These are phyloP conservation scores for Nixonia krombeini DNA, from an alignment of 1,140 invertebrate genomes.

Conservation along the genomic window DNA sequence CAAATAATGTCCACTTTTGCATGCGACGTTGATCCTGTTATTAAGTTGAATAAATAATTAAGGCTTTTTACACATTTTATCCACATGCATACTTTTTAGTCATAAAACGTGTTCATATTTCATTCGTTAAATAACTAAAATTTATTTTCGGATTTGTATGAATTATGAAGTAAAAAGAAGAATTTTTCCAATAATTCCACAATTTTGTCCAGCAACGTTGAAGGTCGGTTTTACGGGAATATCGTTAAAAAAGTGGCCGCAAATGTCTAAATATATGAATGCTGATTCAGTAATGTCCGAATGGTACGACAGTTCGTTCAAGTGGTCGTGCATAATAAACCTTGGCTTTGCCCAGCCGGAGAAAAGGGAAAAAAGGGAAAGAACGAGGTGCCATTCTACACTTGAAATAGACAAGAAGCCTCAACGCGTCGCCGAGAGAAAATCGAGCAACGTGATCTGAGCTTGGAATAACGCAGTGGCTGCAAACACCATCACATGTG, in stretches of 20 bases:
- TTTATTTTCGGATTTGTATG: too few species aligned
- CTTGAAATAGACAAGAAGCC: slow-evolving; percentile 1
- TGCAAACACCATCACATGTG: slow-evolving; percentile 1
- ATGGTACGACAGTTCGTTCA: background rate
- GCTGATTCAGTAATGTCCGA: background rate
- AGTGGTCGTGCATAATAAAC: slow-evolving; percentile 5
- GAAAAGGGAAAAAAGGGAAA: background rate
- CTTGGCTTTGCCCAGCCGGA: slow-evolving; percentile 7
- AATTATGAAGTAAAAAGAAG: too few species aligned
- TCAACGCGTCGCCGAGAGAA: background rate
- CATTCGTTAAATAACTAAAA: too few species aligned
- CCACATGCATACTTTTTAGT: too few species aligned
- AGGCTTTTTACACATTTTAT: too few species aligned
- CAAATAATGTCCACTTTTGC: background rate
- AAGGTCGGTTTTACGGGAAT: too few species aligned
- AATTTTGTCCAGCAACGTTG: too few species aligned
- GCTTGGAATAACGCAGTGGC: slow-evolving; percentile 1
- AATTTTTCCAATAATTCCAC: too few species aligned
- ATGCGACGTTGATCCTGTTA: background rate
- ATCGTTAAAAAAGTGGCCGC: background rate
- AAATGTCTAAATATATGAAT: background rate
- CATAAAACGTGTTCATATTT: too few species aligned
- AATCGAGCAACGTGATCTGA: slow-evolving; percentile 3
- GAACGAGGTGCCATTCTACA: background rate
- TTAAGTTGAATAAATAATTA: slow-evolving; percentile 1